These are phyloP conservation scores for Tragelaphus imberbis DNA, from an alignment of 2,113 vertebrate species.

Conservation along the genomic window DNA sequence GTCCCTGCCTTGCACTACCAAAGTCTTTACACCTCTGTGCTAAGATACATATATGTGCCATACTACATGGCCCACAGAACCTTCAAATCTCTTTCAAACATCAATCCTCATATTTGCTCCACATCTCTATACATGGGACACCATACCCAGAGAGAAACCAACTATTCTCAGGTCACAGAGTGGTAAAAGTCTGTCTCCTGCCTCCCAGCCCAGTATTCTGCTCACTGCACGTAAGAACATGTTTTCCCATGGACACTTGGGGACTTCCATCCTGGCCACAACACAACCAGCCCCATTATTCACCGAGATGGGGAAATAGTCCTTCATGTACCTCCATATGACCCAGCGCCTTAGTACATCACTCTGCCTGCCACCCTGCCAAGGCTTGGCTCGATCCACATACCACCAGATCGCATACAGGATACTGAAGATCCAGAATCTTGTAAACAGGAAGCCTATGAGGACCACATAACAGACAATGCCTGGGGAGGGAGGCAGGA, in stretches of 20 bases:
- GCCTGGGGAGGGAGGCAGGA: constrained; percentile 74
- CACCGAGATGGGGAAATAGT: constrained; percentile 87
- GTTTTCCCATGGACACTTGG: not conserved
- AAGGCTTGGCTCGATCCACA: constrained; percentile 85
- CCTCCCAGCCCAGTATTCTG: not conserved
- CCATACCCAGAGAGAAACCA: not conserved
- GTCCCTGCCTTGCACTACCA: not conserved
- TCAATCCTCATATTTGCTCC: not conserved
- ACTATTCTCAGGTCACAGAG: not conserved
- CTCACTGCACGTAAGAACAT: not conserved
- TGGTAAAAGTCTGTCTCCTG: not conserved
- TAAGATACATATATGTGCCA: not conserved
- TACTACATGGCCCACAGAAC: not conserved
- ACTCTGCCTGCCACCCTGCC: constrained; percentile 80
- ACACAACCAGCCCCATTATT: constrained; percentile 58
- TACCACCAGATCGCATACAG: constrained; percentile 89
- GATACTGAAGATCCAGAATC: constrained; percentile 88
- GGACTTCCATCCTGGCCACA: not conserved
- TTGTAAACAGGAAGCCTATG: constrained; percentile 88
- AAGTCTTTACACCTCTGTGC: not conserved
- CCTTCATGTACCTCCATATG: constrained; percentile 74
- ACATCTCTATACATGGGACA: not conserved
- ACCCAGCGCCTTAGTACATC: constrained; percentile 46
- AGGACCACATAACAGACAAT: constrained; percentile 81
- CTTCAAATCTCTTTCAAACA: not conserved